Percentiles rank a stretch among this genome's conserved stretches.
Conservation (phyloP, 2,797 vertebrate genomes). For the Hypotaenidia philippensis region DNA sequence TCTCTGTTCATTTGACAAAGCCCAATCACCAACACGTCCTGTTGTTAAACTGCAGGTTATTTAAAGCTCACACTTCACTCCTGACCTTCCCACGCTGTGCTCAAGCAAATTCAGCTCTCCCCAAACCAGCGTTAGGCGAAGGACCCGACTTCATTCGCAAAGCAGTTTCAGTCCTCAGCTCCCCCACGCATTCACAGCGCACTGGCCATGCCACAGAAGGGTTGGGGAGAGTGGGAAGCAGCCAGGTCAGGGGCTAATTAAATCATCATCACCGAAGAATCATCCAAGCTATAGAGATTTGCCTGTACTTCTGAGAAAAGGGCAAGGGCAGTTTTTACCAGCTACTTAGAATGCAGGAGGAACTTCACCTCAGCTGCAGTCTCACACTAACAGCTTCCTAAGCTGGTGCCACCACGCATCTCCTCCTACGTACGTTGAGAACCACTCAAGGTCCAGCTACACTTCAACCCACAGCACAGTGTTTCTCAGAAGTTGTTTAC, state of each 20-base stretch:
- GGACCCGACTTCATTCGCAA: not conserved
- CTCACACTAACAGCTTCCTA: not conserved
- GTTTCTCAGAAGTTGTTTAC: not conserved
- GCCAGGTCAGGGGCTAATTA: not conserved
- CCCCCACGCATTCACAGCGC: accelerated
- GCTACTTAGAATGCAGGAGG: not conserved
- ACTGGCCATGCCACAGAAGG: not conserved
- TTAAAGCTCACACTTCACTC: not conserved
- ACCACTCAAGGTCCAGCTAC: not conserved
- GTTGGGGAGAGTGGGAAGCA: not conserved
- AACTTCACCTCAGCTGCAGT: not conserved
- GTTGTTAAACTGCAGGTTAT: not conserved
- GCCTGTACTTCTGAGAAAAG: not conserved
- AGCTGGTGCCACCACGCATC: accelerated
- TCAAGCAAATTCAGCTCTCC: not conserved
- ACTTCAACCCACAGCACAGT: not conserved
- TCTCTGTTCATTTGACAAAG: not conserved
- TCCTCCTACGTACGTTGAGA: no score
- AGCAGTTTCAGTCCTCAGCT: not conserved
- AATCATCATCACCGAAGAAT: not conserved
- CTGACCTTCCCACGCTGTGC: not conserved
- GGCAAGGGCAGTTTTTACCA: not conserved
- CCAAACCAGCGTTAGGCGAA: not conserved
- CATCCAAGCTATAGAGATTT: not conserved
- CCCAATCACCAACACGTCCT: not conserved